Percentiles rank a stretch among this genome's conserved stretches.
Evolutionary conservation across 1,140 invertebrate species (phyloP).

Genomic region (Tribolium madens): DNA sequence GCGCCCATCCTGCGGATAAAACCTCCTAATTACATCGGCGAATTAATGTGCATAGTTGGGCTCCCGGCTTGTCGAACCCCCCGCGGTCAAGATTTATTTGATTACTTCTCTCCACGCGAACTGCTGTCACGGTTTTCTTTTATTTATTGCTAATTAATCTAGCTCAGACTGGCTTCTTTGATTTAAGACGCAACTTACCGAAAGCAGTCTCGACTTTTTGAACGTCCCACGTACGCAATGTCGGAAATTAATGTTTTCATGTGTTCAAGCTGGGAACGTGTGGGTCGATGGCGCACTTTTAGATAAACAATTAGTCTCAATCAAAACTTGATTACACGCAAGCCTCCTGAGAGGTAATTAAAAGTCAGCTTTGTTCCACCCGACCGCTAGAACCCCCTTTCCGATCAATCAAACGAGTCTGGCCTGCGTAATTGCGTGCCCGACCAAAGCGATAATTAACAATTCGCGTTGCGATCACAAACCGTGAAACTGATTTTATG

Average conservation of each 20-base stretch:
- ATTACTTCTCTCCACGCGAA: slow-evolving; percentile 34
- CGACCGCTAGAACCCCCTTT: slow-evolving; percentile 43
- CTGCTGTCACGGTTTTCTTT: slow-evolving; percentile 25
- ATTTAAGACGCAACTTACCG: slow-evolving; percentile 9
- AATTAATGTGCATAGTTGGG: slow-evolving; percentile 21
- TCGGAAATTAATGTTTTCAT: slow-evolving; percentile 33
- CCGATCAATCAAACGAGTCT: slow-evolving; percentile 46
- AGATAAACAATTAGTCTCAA: slow-evolving; percentile 47
- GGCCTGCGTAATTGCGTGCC: slow-evolving; percentile 44
- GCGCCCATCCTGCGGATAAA: slow-evolving; percentile 18
- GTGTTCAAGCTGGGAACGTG: slow-evolving; percentile 13
- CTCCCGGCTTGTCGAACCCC: slow-evolving; percentile 29
- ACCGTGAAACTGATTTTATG: slow-evolving; percentile 28
- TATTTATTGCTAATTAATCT: slow-evolving; percentile 44
- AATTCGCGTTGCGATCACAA: slow-evolving; percentile 30
- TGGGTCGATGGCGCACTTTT: slow-evolving; percentile 43
- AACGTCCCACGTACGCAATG: slow-evolving; percentile 40
- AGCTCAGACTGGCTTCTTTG: not conserved
- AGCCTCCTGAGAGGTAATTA: slow-evolving; percentile 48
- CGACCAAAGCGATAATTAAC: slow-evolving; percentile 42
- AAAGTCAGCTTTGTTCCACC: slow-evolving; percentile 48
- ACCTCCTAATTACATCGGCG: slow-evolving; percentile 37
- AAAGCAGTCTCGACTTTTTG: slow-evolving; percentile 8
- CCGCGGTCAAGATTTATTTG: slow-evolving; percentile 38
- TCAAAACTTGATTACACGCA: slow-evolving; percentile 45